phyloP scores from a whole-genome alignment of 2,797 vertebrate genomes.

The Chelmon rostratus region DNA sequence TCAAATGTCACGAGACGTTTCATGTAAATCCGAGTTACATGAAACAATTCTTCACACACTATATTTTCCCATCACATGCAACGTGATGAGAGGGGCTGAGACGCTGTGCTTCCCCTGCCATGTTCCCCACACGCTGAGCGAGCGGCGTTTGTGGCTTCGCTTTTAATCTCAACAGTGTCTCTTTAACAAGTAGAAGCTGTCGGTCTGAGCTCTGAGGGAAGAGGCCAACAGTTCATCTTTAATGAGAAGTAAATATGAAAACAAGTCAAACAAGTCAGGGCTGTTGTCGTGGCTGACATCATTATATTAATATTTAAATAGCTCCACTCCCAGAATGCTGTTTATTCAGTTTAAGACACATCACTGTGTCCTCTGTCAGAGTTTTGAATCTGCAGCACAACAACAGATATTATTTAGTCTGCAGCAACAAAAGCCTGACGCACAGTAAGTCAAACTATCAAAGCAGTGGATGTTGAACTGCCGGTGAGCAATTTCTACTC shows the following conservation, averaged over 20 bases:
- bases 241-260: neutral
- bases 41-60: neutral
- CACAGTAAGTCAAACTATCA: neutral
- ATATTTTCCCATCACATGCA: neutral
- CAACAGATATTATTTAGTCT: neutral
- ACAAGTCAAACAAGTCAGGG: neutral
- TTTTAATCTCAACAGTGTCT: neutral
- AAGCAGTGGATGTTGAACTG: neutral
- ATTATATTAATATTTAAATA: neutral
- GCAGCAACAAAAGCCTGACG: neutral
- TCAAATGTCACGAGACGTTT: conserved; percentile 12
- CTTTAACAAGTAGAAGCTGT: neutral
- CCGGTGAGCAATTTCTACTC: neutral
- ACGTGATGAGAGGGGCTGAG: neutral
- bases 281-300: neutral
- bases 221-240: neutral
- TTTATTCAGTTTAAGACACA: neutral
- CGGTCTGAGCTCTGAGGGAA: neutral
- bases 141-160: neutral
- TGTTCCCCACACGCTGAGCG: neutral
- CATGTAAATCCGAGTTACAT: neutral
- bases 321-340: neutral
- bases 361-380: neutral
- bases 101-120: neutral
- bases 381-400: neutral